phyloP scores from a whole-genome alignment of 2,797 vertebrate species.

The Parauchenoglanis punctatus region DNA sequence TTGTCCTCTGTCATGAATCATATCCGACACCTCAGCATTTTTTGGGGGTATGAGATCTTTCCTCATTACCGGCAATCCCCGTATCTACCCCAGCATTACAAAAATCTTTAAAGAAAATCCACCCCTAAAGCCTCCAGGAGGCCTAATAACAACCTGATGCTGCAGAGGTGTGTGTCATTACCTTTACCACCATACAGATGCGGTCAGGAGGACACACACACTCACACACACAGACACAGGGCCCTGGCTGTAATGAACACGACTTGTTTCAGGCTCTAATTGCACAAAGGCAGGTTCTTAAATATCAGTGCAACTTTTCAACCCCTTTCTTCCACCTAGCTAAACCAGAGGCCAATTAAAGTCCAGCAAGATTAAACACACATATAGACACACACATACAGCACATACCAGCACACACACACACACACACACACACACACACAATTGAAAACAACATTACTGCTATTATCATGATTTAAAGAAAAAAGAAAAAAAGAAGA shows the following conservation, averaged over 20 bases:
- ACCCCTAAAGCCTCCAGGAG: slow-evolving; percentile 30
- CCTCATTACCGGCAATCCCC: slow-evolving; percentile 50
- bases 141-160: slow-evolving; percentile 39
- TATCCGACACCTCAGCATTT: slow-evolving; percentile 30
- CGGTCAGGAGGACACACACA: not conserved
- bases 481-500: not conserved
- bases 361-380: slow-evolving; percentile 72
- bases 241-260: slow-evolving; percentile 31
- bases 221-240: not conserved
- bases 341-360: slow-evolving; percentile 77
- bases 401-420: slow-evolving; percentile 2
- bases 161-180: slow-evolving; percentile 47
- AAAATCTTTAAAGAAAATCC: slow-evolving; percentile 35
- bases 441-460: slow-evolving; percentile 47
- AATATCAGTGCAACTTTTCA: slow-evolving; percentile 68
- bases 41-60: too few relatives aligned
- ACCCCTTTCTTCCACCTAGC: slow-evolving; percentile 67
- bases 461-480: not conserved
- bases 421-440: slow-evolving; percentile 33
- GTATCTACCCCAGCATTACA: slow-evolving; percentile 23
- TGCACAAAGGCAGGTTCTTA: slow-evolving; percentile 53
- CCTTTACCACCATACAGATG: slow-evolving; percentile 24
- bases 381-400: slow-evolving; percentile 1
- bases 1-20: slow-evolving; percentile 29
- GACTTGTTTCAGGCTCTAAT: slow-evolving; percentile 52